Evolutionary conservation across 2,888 invertebrate genomes (phyloP).

Genomic region (Gisinianus flammeolus): DNA sequence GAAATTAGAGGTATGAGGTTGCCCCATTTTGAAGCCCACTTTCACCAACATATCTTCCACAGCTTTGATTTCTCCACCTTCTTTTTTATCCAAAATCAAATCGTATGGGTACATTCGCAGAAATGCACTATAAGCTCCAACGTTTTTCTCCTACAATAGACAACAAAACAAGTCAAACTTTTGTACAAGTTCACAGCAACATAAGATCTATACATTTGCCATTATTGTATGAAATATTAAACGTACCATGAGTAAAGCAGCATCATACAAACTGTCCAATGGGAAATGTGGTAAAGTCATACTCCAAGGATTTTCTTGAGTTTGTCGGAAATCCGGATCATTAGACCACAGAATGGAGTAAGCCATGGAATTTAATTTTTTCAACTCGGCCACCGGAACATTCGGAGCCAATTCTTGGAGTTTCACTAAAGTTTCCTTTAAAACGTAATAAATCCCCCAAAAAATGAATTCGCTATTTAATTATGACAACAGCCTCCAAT

Average conservation of each 20-base stretch:
- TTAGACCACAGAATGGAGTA: constrained; percentile 77
- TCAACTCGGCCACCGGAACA: constrained; percentile 67
- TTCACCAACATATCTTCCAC: constrained; percentile 74
- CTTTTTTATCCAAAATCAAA: constrained; percentile 78
- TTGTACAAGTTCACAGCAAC: background rate
- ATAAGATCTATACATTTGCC: background rate
- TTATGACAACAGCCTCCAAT: background rate
- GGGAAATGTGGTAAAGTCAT: constrained; percentile 87
- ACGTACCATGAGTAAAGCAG: constrained; percentile 73
- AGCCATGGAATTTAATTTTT: constrained; percentile 75
- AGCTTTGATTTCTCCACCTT: constrained; percentile 66
- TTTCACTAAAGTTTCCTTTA: constrained; percentile 67
- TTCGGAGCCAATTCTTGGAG: constrained; percentile 66
- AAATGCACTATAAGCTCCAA: constrained; percentile 73
- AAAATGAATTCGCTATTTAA: background rate
- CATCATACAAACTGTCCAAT: constrained; percentile 74
- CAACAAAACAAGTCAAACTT: background rate
- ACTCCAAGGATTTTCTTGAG: constrained; percentile 46
- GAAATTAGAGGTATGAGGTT: constrained; percentile 2
- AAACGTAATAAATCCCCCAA: no score
- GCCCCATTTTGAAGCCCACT: constrained; percentile 64
- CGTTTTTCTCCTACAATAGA: constrained; percentile 60
- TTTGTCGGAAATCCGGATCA: constrained; percentile 65
- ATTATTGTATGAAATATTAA: background rate
- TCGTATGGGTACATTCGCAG: constrained; percentile 83